Evolutionary conservation across 2,797 vertebrate species (phyloP).

Genomic region (Clarias laeviceps): DNA sequence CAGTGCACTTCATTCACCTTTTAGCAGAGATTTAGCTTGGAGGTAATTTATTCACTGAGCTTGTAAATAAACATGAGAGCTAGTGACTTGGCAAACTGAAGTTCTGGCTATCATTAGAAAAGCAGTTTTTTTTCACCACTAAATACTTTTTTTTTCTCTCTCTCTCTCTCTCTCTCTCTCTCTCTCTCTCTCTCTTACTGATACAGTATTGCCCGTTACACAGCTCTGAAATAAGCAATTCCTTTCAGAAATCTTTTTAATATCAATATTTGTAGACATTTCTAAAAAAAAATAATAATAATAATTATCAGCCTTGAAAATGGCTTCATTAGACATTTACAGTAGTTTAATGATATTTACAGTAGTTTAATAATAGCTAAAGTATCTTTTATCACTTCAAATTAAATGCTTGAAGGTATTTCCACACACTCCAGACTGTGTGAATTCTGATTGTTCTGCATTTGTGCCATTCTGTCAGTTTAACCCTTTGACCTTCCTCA

Average conservation of each 20-base stretch:
- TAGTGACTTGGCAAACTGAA: background rate
- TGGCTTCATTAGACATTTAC: background rate
- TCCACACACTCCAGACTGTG: background rate
- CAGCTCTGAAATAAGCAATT: too few species aligned
- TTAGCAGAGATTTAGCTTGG: background rate
- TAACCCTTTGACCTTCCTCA: background rate
- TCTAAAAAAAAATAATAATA: background rate
- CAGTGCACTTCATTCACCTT: background rate
- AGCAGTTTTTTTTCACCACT: background rate
- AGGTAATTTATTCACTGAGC: background rate
- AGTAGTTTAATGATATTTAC: background rate
- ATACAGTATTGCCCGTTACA: background rate
- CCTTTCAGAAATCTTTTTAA: background rate
- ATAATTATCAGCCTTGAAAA: background rate
- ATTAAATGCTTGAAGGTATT: background rate
- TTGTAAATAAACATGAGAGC: background rate
- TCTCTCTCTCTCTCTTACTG: too few species aligned
- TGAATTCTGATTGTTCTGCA: slow-evolving; percentile 16
- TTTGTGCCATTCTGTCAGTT: background rate
- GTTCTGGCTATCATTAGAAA: background rate
- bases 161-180: too few species aligned
- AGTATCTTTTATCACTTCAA: background rate
- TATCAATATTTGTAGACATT: background rate
- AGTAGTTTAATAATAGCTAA: background rate
- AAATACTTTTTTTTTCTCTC: too few species aligned